These are phyloP conservation scores for Phrynosoma blainvillii DNA, from an alignment of 2,113 vertebrate species.

Conservation along the genomic window DNA sequence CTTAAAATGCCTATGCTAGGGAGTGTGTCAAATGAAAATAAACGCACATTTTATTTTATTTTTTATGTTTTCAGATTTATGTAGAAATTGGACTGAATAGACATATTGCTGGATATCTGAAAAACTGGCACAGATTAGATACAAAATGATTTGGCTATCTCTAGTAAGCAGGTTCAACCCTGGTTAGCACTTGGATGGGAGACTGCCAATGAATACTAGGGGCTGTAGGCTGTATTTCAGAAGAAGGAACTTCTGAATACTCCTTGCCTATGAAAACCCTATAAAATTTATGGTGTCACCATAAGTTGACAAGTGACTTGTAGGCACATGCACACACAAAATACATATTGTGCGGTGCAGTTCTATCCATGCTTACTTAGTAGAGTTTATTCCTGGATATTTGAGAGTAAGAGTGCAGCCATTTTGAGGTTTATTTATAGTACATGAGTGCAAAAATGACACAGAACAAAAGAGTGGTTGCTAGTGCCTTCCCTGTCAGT, in stretches of 20 bases:
- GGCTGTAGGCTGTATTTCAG: too few relatives aligned
- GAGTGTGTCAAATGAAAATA: not conserved
- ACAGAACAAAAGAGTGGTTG: not conserved
- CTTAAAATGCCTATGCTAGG: not conserved
- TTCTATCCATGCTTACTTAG: not conserved
- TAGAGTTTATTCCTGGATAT: not conserved
- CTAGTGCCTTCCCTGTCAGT: too few relatives aligned
- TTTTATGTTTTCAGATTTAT: not conserved
- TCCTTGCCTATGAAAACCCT: too few relatives aligned
- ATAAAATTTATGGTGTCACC: too few relatives aligned
- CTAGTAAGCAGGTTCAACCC: too few relatives aligned
- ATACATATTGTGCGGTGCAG: not conserved
- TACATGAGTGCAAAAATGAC: not conserved
- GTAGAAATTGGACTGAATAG: not conserved
- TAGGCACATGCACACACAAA: not conserved
- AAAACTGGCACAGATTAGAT: not conserved
- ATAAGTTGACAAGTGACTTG: too few relatives aligned
- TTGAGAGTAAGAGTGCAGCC: not conserved
- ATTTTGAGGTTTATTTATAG: not conserved
- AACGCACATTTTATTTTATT: not conserved
- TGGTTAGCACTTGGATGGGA: too few relatives aligned
- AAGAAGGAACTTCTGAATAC: too few relatives aligned
- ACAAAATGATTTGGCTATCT: not conserved
- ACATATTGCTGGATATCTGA: not conserved
- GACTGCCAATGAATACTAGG: too few relatives aligned